Evolutionary conservation across 2,888 invertebrate genomes (phyloP).

Genomic region (Calliopum simillimum): DNA sequence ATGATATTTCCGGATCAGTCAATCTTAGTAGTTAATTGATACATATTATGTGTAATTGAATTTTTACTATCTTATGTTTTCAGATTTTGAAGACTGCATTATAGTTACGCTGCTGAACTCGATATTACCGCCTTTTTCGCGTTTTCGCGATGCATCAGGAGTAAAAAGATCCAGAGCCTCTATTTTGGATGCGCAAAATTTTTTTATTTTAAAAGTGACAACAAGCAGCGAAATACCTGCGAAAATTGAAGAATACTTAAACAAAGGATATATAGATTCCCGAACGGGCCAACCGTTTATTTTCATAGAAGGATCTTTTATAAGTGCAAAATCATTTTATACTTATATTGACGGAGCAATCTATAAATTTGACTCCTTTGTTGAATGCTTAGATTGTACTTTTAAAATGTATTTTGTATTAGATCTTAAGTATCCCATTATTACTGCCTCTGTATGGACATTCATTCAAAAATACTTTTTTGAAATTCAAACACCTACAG

Average conservation of each 20-base stretch:
- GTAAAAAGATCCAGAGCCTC: conserved; percentile 41
- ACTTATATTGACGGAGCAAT: too few relatives aligned
- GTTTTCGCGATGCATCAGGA: conserved; percentile 45
- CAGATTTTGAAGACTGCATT: conserved; percentile 46
- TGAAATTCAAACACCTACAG: conserved; percentile 41
- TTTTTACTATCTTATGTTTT: conserved; percentile 5
- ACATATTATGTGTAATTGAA: too few relatives aligned
- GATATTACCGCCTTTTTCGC: conserved; percentile 43
- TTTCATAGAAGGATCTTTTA: too few relatives aligned
- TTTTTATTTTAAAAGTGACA: conserved; percentile 45
- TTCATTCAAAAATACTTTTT: conserved; percentile 47
- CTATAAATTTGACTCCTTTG: conserved; percentile 46
- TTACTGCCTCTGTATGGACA: conserved; percentile 45
- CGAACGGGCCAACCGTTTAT: conserved; percentile 43
- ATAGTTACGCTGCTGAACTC: conserved; percentile 42
- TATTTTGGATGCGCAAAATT: conserved; percentile 45
- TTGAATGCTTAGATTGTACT: conserved; percentile 45
- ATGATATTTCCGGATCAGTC: conserved; percentile 38
- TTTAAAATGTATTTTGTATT: conserved; percentile 46
- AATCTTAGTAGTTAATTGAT: too few relatives aligned
- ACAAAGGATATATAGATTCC: conserved; percentile 41
- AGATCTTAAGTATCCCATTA: conserved; percentile 44
- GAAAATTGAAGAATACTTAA: conserved; percentile 41
- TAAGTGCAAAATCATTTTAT: too few relatives aligned
- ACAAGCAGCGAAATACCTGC: conserved; percentile 43